Base-by-base conservation (phyloP, 2,113 vertebrate species). In the Coreoperca whiteheadi region DNA sequence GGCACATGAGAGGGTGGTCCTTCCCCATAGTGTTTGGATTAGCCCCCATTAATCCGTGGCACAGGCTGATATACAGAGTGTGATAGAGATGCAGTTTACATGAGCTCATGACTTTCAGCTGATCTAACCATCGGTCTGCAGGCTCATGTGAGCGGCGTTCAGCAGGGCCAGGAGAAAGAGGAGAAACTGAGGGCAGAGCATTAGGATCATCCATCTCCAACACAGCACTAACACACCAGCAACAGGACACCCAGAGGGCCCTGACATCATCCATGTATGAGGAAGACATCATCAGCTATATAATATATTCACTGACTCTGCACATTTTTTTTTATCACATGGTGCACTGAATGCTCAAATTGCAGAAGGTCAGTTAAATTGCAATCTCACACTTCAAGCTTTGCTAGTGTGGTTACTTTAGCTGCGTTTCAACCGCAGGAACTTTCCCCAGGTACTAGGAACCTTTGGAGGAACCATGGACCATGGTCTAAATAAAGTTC, bases 61-160 rank as follows among this genome's bases (percentile, higher is more conserved):
- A 61, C 6, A 59, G 53, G 37, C 20, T 53, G 4, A 63, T 63
- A 79, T 39, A 65, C 79, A 61, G 54, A 46, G 43, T 48, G 39
- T 51, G 81, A 80, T 67, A 77, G 54, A 87, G 82, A 56, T 61
- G 59, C 41, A 50, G 84, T 85, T 87, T 87, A 85, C 70, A 91
- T 69, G 80, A 92, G 77, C 80, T 87, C 90, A 91, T 87, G 66
- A 39, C 61, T 77, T 64, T 68, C 50, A 74, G 73, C 77, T 89
- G 83, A 85, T 85, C 81, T 81, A 79, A 91, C 81, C 43, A 30
- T 46, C 6, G 1, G 63, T 67, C 53, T 51, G 56, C 78, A 37
- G 56, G 54, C 82, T 86, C 64, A 78, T 25, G 69, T 53, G 70
- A 64, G 59, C 20, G 0, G 39, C 11, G 23, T 41, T 51, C 8